Conservation (phyloP, 2,888 invertebrate species). For the Pimpla rufipes region DNA sequence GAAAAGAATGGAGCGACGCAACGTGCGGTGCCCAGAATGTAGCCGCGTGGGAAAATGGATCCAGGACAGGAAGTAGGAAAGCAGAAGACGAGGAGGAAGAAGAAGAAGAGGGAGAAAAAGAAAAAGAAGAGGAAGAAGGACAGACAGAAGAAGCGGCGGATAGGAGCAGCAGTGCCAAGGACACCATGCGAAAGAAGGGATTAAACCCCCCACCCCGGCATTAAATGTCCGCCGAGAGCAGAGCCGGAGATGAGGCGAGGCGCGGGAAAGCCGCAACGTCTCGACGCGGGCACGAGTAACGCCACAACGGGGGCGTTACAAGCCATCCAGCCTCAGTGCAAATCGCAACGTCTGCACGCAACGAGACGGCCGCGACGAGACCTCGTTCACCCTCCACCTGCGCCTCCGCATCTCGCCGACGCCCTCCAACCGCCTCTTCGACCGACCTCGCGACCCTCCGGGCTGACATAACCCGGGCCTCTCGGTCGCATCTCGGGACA, state of each 20-base stretch:
- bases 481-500: slow-evolving; percentile 3
- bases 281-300: slow-evolving; percentile 59
- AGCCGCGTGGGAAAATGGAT: slow-evolving; percentile 67
- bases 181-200: slow-evolving; percentile 77
- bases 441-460: no score
- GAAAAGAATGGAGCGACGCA: not conserved
- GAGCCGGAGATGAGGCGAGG: slow-evolving; percentile 66
- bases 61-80: slow-evolving; percentile 34
- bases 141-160: not conserved
- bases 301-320: slow-evolving; percentile 79
- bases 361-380: slow-evolving; percentile 25
- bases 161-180: slow-evolving; percentile 26
- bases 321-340: slow-evolving; percentile 81
- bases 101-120: not conserved
- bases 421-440: no score
- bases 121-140: slow-evolving; percentile 31
- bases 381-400: slow-evolving; percentile 39
- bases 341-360: slow-evolving; percentile 79
- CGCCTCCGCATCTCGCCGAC: no score
- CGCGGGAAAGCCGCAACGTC: slow-evolving; percentile 74
- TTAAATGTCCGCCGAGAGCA: slow-evolving; percentile 73
- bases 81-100: slow-evolving; percentile 6
- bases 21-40: slow-evolving; percentile 18
- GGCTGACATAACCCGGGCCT: slow-evolving; percentile 26
- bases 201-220: slow-evolving; percentile 76